Percentiles rank a stretch among this genome's conserved stretches.
phyloP scores from a whole-genome alignment of 2,888 invertebrate genomes.

The Himalopsyche japonica region DNA sequence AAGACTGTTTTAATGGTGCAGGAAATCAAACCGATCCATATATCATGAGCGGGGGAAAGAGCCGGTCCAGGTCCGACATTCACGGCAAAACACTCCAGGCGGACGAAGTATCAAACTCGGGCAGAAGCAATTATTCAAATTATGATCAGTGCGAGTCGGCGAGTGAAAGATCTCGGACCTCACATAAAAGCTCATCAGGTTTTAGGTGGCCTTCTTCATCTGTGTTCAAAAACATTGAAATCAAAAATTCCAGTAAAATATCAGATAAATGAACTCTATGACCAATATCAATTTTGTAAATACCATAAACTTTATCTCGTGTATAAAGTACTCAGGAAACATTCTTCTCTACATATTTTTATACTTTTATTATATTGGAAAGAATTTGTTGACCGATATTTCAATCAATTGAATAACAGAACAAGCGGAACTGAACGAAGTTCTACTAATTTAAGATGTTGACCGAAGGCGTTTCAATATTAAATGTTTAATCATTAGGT shows the following conservation, averaged over 20 bases:
- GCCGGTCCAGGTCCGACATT: conserved; percentile 25
- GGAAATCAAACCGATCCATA: conserved; percentile 7
- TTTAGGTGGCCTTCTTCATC: conserved; percentile 37
- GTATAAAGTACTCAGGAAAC: too few relatives aligned
- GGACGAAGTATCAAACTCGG: not conserved
- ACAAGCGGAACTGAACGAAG: too few relatives aligned
- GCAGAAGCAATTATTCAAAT: conserved; percentile 20
- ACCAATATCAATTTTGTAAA: too few relatives aligned
- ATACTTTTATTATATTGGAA: too few relatives aligned
- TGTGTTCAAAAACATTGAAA: conserved; percentile 37
- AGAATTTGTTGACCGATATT: too few relatives aligned
- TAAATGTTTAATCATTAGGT: too few relatives aligned
- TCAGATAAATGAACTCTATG: not conserved
- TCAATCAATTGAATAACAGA: too few relatives aligned
- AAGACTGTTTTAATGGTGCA: conserved; percentile 19
- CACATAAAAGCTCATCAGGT: conserved; percentile 25
- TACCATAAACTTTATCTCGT: too few relatives aligned
- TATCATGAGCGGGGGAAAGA: conserved; percentile 14
- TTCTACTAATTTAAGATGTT: too few relatives aligned
- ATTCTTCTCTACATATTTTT: too few relatives aligned
- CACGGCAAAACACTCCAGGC: conserved; percentile 16
- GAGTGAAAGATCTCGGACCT: conserved; percentile 26
- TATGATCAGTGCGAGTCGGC: conserved; percentile 24
- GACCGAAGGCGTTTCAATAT: too few relatives aligned
- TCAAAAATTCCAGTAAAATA: conserved; percentile 27